Evolutionary conservation across 2,888 invertebrate species (phyloP).

Genomic region (Archips xylosteana): DNA sequence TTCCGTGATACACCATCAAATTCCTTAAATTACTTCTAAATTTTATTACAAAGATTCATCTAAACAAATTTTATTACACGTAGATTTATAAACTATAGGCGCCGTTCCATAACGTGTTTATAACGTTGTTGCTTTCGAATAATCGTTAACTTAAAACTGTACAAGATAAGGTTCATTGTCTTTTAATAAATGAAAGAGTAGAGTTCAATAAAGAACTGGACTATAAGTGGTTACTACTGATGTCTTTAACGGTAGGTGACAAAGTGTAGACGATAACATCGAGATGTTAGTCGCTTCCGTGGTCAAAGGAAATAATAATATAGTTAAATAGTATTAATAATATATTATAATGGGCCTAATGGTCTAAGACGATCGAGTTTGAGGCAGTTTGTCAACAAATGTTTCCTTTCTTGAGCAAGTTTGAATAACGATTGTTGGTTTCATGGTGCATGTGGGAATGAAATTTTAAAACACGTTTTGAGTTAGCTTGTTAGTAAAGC

Average conservation of each 20-base stretch:
- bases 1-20: slow-evolving; percentile 19
- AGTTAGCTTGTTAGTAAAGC: neutral
- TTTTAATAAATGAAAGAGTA: neutral
- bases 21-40: slow-evolving; percentile 17
- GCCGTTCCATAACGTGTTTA: neutral
- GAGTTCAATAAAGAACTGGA: neutral
- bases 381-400: slow-evolving; percentile 30
- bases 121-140: neutral
- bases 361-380: slow-evolving; percentile 34
- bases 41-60: slow-evolving; percentile 19
- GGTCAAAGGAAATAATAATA: slow-evolving; percentile 43
- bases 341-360: slow-evolving; percentile 35
- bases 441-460: slow-evolving; percentile 22
- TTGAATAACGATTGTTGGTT: slow-evolving; percentile 34
- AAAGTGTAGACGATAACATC: slow-evolving; percentile 43
- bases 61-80: slow-evolving; percentile 9
- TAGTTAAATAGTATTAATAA: slow-evolving; percentile 35
- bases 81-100: neutral
- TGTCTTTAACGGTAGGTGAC: slow-evolving; percentile 43
- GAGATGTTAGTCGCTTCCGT: slow-evolving; percentile 43
- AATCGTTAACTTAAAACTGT: neutral
- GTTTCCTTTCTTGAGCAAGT: slow-evolving; percentile 36
- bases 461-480: slow-evolving; percentile 12
- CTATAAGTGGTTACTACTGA: slow-evolving; percentile 1
- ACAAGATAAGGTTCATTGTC: slow-evolving; percentile 2